A percentile compares a stretch with the other conserved stretches of the same genome.
Conservation (phyloP, 2,888 invertebrate species). For the Epinotia nisella region DNA sequence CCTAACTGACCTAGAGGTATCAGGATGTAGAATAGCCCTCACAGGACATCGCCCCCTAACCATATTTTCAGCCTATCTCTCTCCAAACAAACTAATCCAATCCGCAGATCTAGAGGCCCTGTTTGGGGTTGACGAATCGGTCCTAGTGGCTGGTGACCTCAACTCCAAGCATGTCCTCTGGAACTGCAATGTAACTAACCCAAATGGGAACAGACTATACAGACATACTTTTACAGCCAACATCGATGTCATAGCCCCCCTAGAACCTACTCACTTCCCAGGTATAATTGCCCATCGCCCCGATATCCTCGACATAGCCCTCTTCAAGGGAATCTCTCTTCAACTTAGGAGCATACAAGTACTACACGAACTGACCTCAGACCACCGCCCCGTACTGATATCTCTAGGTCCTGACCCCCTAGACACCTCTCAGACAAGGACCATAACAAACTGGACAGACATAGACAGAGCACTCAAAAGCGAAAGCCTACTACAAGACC, state of each 20-base stretch:
- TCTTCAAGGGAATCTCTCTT: background rate
- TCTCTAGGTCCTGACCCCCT: background rate
- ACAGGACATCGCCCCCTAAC: background rate
- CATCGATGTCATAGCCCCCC: background rate
- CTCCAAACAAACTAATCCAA: background rate
- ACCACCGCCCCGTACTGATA: background rate
- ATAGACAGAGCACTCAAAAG: too few species aligned
- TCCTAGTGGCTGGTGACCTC: background rate
- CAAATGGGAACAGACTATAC: background rate
- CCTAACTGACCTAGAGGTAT: background rate
- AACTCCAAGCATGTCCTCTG: background rate
- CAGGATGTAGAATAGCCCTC: background rate
- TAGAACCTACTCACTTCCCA: background rate
- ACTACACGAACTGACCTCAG: background rate
- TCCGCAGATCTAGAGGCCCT: background rate
- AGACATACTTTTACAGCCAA: background rate
- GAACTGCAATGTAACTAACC: background rate
- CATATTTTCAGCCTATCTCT: background rate
- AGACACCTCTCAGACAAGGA: background rate
- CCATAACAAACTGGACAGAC: background rate
- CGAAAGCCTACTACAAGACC: too few species aligned
- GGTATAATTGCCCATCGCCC: background rate
- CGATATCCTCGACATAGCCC: background rate
- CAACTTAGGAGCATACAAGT: background rate
- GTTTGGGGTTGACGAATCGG: background rate